Percentiles rank a stretch among this genome's conserved stretches.
These are phyloP conservation scores for Holocentrus rufus DNA, from an alignment of 2,797 vertebrate species.

Conservation along the genomic window DNA sequence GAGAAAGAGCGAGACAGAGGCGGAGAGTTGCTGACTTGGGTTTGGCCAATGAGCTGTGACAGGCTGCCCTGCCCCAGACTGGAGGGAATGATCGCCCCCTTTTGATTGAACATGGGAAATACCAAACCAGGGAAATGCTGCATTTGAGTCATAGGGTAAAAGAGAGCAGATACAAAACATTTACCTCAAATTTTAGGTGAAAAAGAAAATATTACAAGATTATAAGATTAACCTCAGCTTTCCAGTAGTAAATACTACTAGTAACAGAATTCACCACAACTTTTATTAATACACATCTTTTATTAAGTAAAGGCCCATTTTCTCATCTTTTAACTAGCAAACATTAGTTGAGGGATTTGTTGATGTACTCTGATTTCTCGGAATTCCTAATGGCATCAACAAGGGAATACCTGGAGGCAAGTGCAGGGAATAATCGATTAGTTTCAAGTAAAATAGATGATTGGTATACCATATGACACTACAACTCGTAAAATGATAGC, in stretches of 20 bases:
- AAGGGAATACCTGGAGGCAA: too few species aligned
- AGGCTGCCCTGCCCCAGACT: constrained; percentile 5
- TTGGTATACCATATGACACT: too few species aligned
- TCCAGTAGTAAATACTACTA: not conserved
- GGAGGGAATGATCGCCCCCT: constrained; percentile 24
- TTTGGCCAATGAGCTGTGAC: constrained; percentile 41
- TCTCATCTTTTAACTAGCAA: too few species aligned
- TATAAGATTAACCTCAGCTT: not conserved
- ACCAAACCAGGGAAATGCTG: constrained; percentile 9
- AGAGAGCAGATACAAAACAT: not conserved
- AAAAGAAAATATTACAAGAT: not conserved
- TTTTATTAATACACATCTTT: too few species aligned
- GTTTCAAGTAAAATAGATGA: too few species aligned
- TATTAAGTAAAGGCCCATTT: too few species aligned
- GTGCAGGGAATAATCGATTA: too few species aligned
- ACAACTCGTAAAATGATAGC: too few species aligned
- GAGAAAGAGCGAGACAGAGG: constrained; percentile 10
- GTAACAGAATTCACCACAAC: too few species aligned
- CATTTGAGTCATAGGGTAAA: not conserved
- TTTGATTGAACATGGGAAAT: constrained; percentile 26
- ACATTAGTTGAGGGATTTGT: too few species aligned
- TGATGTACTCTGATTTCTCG: too few species aligned
- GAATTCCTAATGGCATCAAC: too few species aligned
- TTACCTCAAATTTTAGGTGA: not conserved
- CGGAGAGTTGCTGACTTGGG: constrained; percentile 21